A percentile compares a stretch with the other conserved stretches of the same genome.
phyloP scores from a whole-genome alignment of 1,140 invertebrate genomes.

The Scaptomyza pallida region DNA sequence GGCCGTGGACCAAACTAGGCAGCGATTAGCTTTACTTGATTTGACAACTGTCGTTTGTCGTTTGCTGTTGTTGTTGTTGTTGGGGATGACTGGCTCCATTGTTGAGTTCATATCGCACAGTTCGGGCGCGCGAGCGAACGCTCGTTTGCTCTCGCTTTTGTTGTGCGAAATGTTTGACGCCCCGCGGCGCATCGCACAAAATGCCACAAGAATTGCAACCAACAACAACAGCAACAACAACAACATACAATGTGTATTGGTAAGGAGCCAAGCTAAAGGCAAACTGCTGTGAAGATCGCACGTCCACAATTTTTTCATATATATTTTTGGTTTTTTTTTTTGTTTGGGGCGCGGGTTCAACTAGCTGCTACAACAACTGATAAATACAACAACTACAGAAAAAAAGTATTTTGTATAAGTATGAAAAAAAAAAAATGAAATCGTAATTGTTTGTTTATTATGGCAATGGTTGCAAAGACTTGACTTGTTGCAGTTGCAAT shows the following conservation, averaged over 20 bases:
- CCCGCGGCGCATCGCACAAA: constrained; percentile 68
- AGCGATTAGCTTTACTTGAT: constrained; percentile 43
- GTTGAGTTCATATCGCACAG: constrained; percentile 63
- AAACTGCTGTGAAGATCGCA: constrained; percentile 40
- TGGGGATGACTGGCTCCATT: constrained; percentile 45
- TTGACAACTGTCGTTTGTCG: constrained; percentile 34
- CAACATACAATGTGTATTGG: constrained; percentile 29
- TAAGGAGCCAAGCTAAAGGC: constrained; percentile 4
- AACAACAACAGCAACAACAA: neutral
- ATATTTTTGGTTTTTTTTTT: no score
- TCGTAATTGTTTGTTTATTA: constrained; percentile 83
- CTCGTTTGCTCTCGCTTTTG: constrained; percentile 37
- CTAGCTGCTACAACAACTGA: constrained; percentile 35
- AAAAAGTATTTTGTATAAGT: neutral
- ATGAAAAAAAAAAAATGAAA: constrained; percentile 26
- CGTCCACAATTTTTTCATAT: constrained; percentile 7
- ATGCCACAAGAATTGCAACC: constrained; percentile 65
- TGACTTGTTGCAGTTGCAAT: constrained; percentile 24
- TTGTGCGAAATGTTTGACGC: constrained; percentile 65
- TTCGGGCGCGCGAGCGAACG: constrained; percentile 26
- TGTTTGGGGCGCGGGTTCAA: constrained; percentile 33
- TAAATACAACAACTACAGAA: neutral
- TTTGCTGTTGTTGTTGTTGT: constrained; percentile 27
- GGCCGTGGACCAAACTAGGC: constrained; percentile 22
- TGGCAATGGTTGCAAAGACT: constrained; percentile 25